A percentile compares a stretch with the other conserved stretches of the same genome.
phyloP scores from a whole-genome alignment of 1,140 invertebrate genomes.

The Archivesica marissinica region DNA sequence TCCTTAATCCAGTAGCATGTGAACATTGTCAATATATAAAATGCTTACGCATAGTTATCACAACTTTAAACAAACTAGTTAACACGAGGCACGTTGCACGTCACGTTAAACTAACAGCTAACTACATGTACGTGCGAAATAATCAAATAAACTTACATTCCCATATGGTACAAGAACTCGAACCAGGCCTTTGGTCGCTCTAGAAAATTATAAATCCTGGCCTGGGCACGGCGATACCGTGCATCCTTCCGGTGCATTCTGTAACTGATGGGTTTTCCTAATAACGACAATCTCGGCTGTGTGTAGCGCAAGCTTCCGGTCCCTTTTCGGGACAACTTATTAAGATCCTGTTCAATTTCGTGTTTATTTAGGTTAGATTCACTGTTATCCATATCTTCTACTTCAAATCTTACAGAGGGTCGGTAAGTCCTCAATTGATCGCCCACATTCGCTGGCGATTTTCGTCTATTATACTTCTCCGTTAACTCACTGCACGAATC shows the following conservation, averaged over 20 bases:
- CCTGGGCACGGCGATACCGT: slow-evolving; percentile 94
- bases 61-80: too few species aligned
- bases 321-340: slow-evolving; percentile 70
- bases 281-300: slow-evolving; percentile 91
- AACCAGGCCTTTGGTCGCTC: slow-evolving; percentile 94
- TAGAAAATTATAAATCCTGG: slow-evolving; percentile 96
- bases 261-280: slow-evolving; percentile 95
- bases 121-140: too few species aligned
- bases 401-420: slow-evolving; percentile 62
- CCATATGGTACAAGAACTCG: slow-evolving; percentile 94
- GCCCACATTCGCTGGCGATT: background rate
- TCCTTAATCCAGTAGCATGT: too few species aligned
- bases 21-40: too few species aligned
- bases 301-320: slow-evolving; percentile 71
- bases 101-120: too few species aligned
- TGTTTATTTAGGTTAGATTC: slow-evolving; percentile 58
- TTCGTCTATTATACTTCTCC: slow-evolving; percentile 7
- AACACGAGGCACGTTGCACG: too few species aligned
- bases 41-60: too few species aligned
- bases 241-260: slow-evolving; percentile 92
- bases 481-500: slow-evolving; percentile 56
- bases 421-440: slow-evolving; percentile 8
- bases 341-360: slow-evolving; percentile 69
- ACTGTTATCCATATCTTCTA: slow-evolving; percentile 74
- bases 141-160: slow-evolving; percentile 98